Base-by-base conservation (phyloP, 2,797 vertebrate species). In the Pangasius djambal region DNA sequence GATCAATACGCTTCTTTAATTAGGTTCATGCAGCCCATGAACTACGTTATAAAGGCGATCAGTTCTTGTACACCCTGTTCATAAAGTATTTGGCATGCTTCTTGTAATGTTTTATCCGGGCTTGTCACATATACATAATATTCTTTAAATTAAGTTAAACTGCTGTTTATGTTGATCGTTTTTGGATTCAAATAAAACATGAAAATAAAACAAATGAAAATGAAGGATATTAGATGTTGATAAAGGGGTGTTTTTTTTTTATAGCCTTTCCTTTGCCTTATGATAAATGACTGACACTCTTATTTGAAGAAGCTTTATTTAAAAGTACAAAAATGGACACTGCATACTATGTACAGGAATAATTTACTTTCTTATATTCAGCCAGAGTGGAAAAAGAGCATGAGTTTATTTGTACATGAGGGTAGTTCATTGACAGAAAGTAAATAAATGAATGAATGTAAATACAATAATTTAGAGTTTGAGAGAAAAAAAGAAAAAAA, bases 381-480 rank as follows among this genome's bases (percentile, higher is more conserved):
- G 93, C 95, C 95, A 96, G 93, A 95, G 96, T 93, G 96, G 94
- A 94, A 94, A 83, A 83, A 48, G 15, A 65, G 40, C 40, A 83
- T 1, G 92, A 95, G 87, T 87, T 94, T 91, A 93, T 95, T 96
- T 96, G 91, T 96, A 96, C 95, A 96, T 93, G 93, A 96, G 93
- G 93, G 93, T 95, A 95, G 94, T 93, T 96, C 95, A 96, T 96
- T 93, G 93, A 96, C 94, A 95, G 94, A 95, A 96, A 96, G 93
- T 93, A 92, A 94, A 93, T 93, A 96, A 94, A 94, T 95, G 93
- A 94, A 94, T 95, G 93, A 93, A 93, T 91, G 94, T 94, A 96
- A 96, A 97, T 97, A 96, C 96, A 97, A 99, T 98, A 98, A 99
- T 97, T 99, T 99, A 98, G 95, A 95, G 95, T 91, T 57, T 18